phyloP scores from a whole-genome alignment of 2,113 vertebrate species.

The Gulo gulo region DNA sequence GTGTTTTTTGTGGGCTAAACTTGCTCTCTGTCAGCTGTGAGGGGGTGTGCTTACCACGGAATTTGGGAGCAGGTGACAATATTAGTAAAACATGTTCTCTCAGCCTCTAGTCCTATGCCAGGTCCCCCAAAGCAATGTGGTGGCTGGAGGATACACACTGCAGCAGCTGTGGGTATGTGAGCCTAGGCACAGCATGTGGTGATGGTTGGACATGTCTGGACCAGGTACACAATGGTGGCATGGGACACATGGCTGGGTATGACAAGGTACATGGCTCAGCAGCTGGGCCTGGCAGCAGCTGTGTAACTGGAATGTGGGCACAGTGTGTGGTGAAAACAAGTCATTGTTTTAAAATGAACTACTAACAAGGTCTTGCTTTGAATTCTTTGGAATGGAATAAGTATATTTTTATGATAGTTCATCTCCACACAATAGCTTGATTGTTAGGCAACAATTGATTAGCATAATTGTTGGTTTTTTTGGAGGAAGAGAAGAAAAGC shows the following conservation, averaged over 20 bases:
- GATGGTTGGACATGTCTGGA: not conserved
- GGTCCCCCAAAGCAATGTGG: not conserved
- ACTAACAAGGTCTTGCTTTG: not conserved
- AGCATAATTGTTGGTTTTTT: not conserved
- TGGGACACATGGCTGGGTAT: not conserved
- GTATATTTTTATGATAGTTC: not conserved
- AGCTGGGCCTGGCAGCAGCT: not conserved
- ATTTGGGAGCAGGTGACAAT: not conserved
- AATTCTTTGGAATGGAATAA: not conserved
- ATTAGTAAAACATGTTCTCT: not conserved
- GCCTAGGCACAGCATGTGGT: not conserved
- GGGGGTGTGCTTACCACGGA: not conserved
- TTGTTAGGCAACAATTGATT: not conserved
- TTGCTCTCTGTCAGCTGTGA: not conserved
- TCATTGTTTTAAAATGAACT: not conserved
- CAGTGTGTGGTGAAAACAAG: not conserved
- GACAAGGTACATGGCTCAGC: not conserved
- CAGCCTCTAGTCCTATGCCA: not conserved
- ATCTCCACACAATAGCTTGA: not conserved
- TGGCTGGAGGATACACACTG: not conserved
- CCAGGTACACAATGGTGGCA: not conserved
- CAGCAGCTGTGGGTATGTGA: not conserved
- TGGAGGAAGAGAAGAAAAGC: not conserved
- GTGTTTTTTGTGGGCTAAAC: not conserved
- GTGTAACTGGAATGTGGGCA: not conserved